Base-by-base conservation (phyloP, 2,888 invertebrate species). In the Cylindroiulus punctatus region DNA sequence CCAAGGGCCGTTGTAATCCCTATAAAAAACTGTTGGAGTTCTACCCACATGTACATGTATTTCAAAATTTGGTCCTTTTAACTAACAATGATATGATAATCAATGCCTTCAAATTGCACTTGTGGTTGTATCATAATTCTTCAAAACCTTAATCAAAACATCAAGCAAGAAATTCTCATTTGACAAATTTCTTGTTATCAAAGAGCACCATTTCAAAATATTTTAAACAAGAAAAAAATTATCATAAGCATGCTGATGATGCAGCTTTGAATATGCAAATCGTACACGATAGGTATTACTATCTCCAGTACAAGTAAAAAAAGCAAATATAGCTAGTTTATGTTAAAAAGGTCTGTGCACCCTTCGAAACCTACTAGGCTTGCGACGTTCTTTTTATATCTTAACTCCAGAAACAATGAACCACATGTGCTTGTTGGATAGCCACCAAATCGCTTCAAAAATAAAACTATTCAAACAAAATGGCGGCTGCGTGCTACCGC, bases 261-360 rank as follows among this genome's bases (percentile, higher is more conserved):
- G 52, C 52, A 26, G 65, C n/a, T 65, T 26, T 65, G 65, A 26
- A 65, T 65, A 26, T 65, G 65, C 26, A 65, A 65, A 65, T 65
- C 0, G 26, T 26, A 26, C 22, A 26, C 22, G 65, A 65, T 65
- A 65, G 10, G 26, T 26, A 26, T 65, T 26, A 65, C 65, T 19
- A 65, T 7, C 19, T 1, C 26, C 1, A 10, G 65, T 4, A 26
- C 26, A 26, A 7, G 65, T 65, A 26, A 65, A 65, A 19, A 65
- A 65, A 57, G 8, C 65, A 10, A 26, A 65, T 65, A 52, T 52
- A 52, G 44, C 44, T 3, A 44, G 19, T 52, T 52, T 52, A 26
- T 26, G 65, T 65, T 65, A 65, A 65, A 65, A 65, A 65, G 65
- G 65, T 65, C 65, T 65, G 26, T 26, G 65, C 65, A 65, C 65